Base-by-base conservation (phyloP, 2,113 vertebrate species). In the Sinocyclocheilus anshuiensis region DNA sequence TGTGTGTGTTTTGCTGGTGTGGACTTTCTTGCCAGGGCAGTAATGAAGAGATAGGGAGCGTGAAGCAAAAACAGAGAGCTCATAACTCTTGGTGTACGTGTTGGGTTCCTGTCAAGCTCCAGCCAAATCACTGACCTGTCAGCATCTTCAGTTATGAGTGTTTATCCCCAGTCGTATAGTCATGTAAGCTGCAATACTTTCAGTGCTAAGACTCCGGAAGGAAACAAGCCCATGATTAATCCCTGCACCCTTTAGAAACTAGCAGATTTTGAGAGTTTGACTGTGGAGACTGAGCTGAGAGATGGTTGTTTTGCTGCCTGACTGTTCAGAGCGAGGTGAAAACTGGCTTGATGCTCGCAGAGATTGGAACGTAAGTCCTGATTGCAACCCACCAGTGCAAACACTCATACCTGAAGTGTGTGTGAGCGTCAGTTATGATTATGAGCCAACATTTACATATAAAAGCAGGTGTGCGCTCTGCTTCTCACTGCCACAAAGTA, bases 401-500 rank as follows among this genome's bases (percentile, higher is more conserved):
- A 69, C 81, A 86, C 29, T 82, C 80, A 7, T 63, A 59, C 71
- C 9, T 50, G n/a, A 13, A 75, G 53, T 61, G 45, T 84, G 81
- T 63, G 75, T 77, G 48, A 69, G 53, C 3, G 2, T 77, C 39
- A 71, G 22, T 81, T 78, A 26, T 36, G 4, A 63, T 59, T 77
- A 26, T 89, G 88, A 22, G 50, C n/a, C 39, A 88, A 87, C 18
- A 91, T 92, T 88, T 89, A 65, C 91, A 92, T 90, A 83, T 88
- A 86, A 91, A 90, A 91, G 77, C 77, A 33, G 63, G 24, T 59
- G 81, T 29, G 20, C 89, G 74, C 81, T 87, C 87, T 50, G 86
- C 69, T 88, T 86, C 82, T 86, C 67, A 36, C 77, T 45, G 69
- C 10, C 78, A 85, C 84, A 85, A 86, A 84, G 81, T 72, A 74